Conservation (phyloP, 2,888 invertebrate species). For the Amphimallon solstitiale region DNA sequence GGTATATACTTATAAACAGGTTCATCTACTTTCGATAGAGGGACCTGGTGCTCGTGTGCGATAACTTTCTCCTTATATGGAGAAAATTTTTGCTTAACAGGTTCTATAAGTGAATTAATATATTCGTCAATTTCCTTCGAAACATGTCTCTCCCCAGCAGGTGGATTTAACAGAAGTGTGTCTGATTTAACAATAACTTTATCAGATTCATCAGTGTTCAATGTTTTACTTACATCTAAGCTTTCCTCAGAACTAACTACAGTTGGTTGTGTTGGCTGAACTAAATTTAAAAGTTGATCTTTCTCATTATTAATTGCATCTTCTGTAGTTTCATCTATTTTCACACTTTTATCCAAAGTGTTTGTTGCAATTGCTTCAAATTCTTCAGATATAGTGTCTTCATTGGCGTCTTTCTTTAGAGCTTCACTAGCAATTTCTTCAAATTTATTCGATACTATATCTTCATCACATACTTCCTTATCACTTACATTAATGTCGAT, state of each 20-base stretch:
- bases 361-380: not conserved
- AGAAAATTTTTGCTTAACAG: slow-evolving; percentile 16
- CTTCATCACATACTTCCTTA: not conserved
- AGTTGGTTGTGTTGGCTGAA: no score
- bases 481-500: not conserved
- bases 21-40: not conserved
- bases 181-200: no score
- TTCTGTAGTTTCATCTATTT: no score
- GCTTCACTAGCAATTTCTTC: not conserved
- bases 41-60: not conserved
- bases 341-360: no score
- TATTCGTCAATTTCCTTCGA: slow-evolving; percentile 28
- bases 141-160: not conserved
- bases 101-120: slow-evolving; percentile 29
- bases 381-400: not conserved
- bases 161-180: no score
- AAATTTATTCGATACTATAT: not conserved
- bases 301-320: no score
- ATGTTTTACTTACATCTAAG: no score
- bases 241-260: no score
- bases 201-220: not conserved
- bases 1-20: slow-evolving; percentile 31
- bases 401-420: not conserved
- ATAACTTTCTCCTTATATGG: not conserved
- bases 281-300: no score